A percentile compares a stretch with the other conserved stretches of the same genome.
phyloP scores from a whole-genome alignment of 1,140 invertebrate genomes.

The Subanguina moxae region DNA sequence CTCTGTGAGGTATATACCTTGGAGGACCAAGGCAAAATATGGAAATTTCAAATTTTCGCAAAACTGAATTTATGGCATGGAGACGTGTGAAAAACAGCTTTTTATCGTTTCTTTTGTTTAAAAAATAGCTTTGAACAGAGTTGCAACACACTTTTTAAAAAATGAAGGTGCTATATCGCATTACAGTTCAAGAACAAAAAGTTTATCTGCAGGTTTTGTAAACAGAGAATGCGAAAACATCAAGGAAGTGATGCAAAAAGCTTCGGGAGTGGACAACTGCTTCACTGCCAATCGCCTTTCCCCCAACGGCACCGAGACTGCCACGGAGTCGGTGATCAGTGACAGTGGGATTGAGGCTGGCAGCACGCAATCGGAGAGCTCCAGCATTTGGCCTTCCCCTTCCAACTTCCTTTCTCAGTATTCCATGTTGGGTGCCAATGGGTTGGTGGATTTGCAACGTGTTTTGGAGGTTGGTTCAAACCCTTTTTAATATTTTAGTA shows the following conservation, averaged over 20 bases:
- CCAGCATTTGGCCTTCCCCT: constrained; percentile 32
- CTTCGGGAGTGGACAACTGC: constrained; percentile 28
- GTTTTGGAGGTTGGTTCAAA: constrained; percentile 42
- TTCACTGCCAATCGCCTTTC: constrained; percentile 19
- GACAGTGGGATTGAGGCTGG: neutral
- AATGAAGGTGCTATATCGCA: too few species aligned
- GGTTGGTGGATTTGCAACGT: constrained; percentile 44
- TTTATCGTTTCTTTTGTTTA: too few species aligned
- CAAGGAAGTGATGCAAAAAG: constrained; percentile 28
- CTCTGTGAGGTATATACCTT: too few species aligned
- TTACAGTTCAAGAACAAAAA: too few species aligned
- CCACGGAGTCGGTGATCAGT: constrained; percentile 9
- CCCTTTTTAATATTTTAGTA: neutral
- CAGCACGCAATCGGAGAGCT: constrained; percentile 11
- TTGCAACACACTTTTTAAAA: too few species aligned
- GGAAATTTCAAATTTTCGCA: too few species aligned
- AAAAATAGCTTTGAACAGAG: too few species aligned
- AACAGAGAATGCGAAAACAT: constrained; percentile 31
- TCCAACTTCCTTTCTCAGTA: constrained; percentile 41
- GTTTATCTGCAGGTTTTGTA: constrained; percentile 18
- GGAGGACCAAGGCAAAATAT: too few species aligned
- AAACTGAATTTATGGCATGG: too few species aligned
- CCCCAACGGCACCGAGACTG: constrained; percentile 39
- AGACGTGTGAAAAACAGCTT: too few species aligned
- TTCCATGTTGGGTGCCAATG: constrained; percentile 44